Conservation (phyloP, 1,140 invertebrate species). For the Nymphalis io region DNA sequence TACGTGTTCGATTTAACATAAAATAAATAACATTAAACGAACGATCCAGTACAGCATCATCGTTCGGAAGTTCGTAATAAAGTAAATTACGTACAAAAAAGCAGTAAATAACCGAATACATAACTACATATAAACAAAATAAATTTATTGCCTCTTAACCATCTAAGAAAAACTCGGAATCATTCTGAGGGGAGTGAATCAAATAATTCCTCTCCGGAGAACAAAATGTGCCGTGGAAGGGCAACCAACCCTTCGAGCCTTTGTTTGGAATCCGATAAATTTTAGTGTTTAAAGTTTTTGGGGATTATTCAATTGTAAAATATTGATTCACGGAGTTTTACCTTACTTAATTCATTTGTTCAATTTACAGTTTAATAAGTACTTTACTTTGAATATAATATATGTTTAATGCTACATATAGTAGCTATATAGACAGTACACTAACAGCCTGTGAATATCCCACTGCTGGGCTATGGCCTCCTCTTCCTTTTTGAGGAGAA, state of each 20-base stretch:
- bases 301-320: not conserved
- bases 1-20: not conserved
- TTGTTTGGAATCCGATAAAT: not conserved
- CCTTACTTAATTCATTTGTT: too few species aligned
- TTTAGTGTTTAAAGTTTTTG: not conserved
- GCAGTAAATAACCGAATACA: constrained; percentile 54
- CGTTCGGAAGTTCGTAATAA: constrained; percentile 40
- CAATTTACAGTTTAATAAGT: too few species aligned
- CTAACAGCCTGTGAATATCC: too few species aligned
- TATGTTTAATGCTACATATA: too few species aligned
- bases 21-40: constrained; percentile 25
- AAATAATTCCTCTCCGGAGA: constrained; percentile 51
- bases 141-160: constrained; percentile 62
- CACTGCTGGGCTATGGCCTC: too few species aligned
- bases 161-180: constrained; percentile 55
- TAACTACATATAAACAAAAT: constrained; percentile 48
- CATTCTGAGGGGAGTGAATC: constrained; percentile 56
- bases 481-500: too few species aligned
- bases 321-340: not conserved
- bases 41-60: constrained; percentile 32
- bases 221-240: constrained; percentile 52
- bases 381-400: too few species aligned
- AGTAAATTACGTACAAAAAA: constrained; percentile 43
- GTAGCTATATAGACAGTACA: too few species aligned
- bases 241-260: constrained; percentile 35